phyloP scores from a whole-genome alignment of 1,140 invertebrate genomes.

The Drosophila funebris region DNA sequence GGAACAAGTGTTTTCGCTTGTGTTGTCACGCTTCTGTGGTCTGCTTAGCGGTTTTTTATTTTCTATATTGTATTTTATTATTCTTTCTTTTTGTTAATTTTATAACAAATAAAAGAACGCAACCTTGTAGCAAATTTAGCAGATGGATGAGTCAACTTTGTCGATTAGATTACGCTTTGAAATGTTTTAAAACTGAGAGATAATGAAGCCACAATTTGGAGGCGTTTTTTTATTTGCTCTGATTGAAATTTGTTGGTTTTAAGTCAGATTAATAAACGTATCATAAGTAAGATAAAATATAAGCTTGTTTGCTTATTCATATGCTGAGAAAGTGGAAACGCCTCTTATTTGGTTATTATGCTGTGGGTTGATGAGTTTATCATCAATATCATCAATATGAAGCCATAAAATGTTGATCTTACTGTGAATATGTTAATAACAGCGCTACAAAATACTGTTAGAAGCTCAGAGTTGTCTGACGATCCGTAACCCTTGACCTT shows the following conservation, averaged over 20 bases:
- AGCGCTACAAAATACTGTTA: no score
- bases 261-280: background rate
- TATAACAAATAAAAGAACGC: conserved; percentile 61
- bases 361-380: background rate
- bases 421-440: no score
- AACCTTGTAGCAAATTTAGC: conserved; percentile 40
- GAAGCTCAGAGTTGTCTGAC: no score
- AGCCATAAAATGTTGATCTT: no score
- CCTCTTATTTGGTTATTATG: conserved; percentile 5
- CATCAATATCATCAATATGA: no score
- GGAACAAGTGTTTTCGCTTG: conserved; percentile 55
- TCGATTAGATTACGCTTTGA: conserved; percentile 60
- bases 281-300: conserved; percentile 10
- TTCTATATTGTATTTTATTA: conserved; percentile 28
- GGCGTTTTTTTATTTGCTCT: conserved; percentile 31
- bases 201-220: conserved; percentile 36
- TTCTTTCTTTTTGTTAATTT: conserved; percentile 9
- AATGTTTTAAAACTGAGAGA: conserved; percentile 15
- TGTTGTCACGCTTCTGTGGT: conserved; percentile 64
- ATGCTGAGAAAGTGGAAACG: conserved; percentile 4
- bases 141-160: conserved; percentile 53
- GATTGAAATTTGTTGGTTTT: background rate
- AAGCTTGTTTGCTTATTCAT: background rate
- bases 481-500: no score
- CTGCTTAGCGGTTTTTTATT: conserved; percentile 38